Conservation (phyloP, 2,888 invertebrate genomes). For the Loripinus fragilis region DNA sequence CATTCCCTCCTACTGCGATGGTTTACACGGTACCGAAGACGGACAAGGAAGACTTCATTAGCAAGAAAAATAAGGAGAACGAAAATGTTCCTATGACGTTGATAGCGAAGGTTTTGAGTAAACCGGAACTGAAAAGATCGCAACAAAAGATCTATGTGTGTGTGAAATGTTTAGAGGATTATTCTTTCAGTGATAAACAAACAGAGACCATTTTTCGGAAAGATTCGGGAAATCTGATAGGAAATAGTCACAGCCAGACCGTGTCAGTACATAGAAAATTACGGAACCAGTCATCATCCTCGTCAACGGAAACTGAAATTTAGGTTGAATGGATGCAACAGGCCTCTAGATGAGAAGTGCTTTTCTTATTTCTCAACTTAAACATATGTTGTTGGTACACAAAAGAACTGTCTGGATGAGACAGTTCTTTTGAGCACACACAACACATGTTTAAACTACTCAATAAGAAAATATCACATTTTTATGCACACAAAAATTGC, state of each 20-base stretch:
- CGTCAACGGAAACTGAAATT: constrained; percentile 73
- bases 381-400: no score
- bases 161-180: constrained; percentile 76
- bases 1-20: constrained; percentile 94
- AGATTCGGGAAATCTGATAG: constrained; percentile 26
- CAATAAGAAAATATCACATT: no score
- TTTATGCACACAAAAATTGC: no score
- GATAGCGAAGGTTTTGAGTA: constrained; percentile 80
- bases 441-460: no score
- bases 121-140: constrained; percentile 69
- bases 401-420: no score
- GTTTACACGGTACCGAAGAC: constrained; percentile 85
- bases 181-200: constrained; percentile 72
- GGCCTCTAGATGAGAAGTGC: no score
- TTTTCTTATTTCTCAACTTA: no score
- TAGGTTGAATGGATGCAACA: no score
- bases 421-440: no score
- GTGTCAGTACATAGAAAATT: constrained; percentile 54
- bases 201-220: constrained; percentile 70
- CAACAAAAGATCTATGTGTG: constrained; percentile 76
- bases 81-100: constrained; percentile 78
- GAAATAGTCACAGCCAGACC: constrained; percentile 29
- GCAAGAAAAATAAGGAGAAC: constrained; percentile 40
- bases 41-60: constrained; percentile 39
- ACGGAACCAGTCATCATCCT: constrained; percentile 56